These are phyloP conservation scores for Pocillopora grandis DNA, from an alignment of 92 coral and sea anemone genomes.

Conservation along the genomic window DNA sequence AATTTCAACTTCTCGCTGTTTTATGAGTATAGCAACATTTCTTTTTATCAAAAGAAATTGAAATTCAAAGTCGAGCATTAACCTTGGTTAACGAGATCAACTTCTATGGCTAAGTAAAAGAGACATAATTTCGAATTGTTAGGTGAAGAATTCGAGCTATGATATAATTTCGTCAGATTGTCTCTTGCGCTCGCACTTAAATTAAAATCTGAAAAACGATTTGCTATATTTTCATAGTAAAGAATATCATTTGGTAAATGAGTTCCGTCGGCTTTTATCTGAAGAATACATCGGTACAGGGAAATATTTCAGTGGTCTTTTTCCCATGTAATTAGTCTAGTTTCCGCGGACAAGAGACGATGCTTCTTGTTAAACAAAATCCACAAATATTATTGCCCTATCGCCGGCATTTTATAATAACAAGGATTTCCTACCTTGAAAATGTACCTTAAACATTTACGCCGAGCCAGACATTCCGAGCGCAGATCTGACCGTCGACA, in stretches of 20 bases:
- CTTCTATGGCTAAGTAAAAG: background rate
- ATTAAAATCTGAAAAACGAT: background rate
- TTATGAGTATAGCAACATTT: background rate
- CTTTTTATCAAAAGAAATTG: background rate
- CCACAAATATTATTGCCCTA: background rate
- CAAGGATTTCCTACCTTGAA: background rate
- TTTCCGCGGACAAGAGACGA: background rate
- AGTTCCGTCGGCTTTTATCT: background rate
- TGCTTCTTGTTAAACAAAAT: background rate
- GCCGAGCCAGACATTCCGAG: background rate
- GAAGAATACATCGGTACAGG: background rate
- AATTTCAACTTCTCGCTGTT: no score
- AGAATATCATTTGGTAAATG: background rate
- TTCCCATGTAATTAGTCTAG: background rate
- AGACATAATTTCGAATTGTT: background rate
- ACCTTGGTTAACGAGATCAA: background rate
- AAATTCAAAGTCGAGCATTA: slow-evolving; percentile 1
- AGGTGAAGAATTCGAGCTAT: background rate
- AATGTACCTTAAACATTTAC: background rate
- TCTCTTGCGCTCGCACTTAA: background rate
- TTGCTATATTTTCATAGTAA: background rate
- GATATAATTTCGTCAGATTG: background rate
- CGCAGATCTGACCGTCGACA: background rate
- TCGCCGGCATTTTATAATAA: background rate
- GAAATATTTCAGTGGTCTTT: background rate